A percentile compares a stretch with the other conserved stretches of the same genome.
These are phyloP conservation scores for Sphenodon punctatus DNA, from an alignment of 2,797 vertebrate genomes.

Conservation along the genomic window DNA sequence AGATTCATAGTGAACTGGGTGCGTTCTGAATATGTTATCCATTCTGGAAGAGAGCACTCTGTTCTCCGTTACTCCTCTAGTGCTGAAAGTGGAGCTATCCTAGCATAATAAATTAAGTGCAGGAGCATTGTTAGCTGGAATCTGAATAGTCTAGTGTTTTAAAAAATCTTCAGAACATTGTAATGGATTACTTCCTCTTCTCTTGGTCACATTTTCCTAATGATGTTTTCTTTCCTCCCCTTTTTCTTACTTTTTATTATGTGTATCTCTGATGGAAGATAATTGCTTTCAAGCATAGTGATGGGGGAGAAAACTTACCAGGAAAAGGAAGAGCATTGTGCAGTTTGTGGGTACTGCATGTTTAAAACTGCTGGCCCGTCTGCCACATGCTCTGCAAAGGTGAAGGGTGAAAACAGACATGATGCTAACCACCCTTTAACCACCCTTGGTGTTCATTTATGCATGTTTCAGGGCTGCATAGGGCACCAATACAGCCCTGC, in stretches of 20 bases:
- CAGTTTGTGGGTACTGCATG: background rate
- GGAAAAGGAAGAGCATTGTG: background rate
- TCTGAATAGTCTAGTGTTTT: background rate
- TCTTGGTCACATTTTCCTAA: background rate
- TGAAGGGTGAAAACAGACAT: too few species aligned
- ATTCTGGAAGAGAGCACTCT: background rate
- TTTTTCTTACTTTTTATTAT: constrained; percentile 32
- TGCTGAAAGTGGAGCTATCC: background rate
- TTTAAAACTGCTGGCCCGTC: background rate
- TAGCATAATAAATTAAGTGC: background rate
- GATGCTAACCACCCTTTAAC: too few species aligned
- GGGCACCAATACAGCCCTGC: too few species aligned
- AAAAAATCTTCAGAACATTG: background rate
- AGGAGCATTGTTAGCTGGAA: background rate
- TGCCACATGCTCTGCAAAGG: background rate
- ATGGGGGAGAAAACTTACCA: too few species aligned
- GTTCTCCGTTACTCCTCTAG: background rate
- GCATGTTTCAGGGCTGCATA: too few species aligned
- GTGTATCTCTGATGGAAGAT: constrained; percentile 49
- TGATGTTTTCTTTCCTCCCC: constrained; percentile 13
- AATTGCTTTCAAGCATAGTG: too few species aligned
- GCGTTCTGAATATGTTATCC: background rate
- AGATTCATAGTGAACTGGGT: background rate
- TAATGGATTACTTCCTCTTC: background rate
- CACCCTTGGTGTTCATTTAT: too few species aligned